phyloP scores from a whole-genome alignment of 1,140 invertebrate species.

The Colletes gigas region DNA sequence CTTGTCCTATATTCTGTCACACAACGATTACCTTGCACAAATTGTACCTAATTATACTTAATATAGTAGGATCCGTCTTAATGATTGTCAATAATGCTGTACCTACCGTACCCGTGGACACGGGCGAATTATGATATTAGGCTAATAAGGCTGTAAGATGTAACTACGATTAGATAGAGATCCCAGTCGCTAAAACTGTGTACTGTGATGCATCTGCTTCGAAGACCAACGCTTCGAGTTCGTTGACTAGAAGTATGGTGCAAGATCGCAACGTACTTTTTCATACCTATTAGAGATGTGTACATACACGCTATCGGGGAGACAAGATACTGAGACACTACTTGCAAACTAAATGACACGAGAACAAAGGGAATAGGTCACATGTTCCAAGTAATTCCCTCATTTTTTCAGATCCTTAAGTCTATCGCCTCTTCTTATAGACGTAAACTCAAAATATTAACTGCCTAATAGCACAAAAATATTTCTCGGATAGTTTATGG shows the following conservation, averaged over 20 bases:
- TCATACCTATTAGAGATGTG: not conserved
- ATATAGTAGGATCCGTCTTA: constrained; percentile 74
- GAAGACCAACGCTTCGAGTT: constrained; percentile 15
- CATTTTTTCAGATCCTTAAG: no score
- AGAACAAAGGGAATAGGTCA: no score
- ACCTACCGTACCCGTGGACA: constrained; percentile 64
- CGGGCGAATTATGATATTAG: constrained; percentile 52
- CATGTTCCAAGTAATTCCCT: no score
- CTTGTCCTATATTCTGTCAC: constrained; percentile 70
- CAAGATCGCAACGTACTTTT: not conserved
- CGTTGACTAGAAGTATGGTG: not conserved
- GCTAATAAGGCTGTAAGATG: constrained; percentile 67
- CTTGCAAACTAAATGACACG: no score
- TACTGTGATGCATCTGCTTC: constrained; percentile 56
- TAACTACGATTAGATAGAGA: constrained; percentile 64
- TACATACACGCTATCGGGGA: no score
- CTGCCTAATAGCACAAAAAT: no score
- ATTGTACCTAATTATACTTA: constrained; percentile 76
- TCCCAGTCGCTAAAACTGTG: constrained; percentile 39
- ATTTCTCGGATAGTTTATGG: no score
- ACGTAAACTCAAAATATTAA: no score
- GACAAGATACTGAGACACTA: no score
- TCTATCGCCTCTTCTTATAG: no score
- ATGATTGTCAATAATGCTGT: constrained; percentile 78
- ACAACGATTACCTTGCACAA: constrained; percentile 77